Base-by-base conservation (phyloP, 2,888 invertebrate species). In the Zaprionus bogoriensis region DNA sequence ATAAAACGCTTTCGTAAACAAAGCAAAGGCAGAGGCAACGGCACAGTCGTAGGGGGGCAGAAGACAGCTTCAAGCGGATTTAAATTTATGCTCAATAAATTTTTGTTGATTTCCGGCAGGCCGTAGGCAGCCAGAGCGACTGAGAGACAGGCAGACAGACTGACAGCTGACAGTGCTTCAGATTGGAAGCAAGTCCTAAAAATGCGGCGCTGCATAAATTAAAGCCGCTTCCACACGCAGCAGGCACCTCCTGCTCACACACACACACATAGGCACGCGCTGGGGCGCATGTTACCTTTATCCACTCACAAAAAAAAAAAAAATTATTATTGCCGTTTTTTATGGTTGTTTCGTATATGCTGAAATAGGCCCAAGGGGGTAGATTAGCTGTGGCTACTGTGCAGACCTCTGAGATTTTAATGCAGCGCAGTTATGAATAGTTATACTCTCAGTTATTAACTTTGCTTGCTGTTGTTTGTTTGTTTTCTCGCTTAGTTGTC, bases 51-150 rank as follows among this genome's bases (percentile, higher is more conserved):
- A 55, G 60, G 70, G 48, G 65, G 32, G 62, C 64, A 39, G 55
- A 61, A 63, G 38, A 22, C 39, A 23, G 52, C 66, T 68, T 67
- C 68, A 65, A 67, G 66, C 67, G 72, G 87, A 86, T 86, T 83
- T 77, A 77, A 86, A 87, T 85, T 87, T 87, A 86, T 83, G 85
- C 87, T 73, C 85, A 85, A 85, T 85, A 85, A 87, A 87, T 83
- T 85, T 86, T 73, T 83, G 81, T 80, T 83, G 82, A 85, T 83
- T 85, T 85, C 81, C 82, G 67, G 38, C 69, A 63, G 39, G 47
- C 65, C n/a, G n/a, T n/a, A n/a, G n/a, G n/a, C n/a, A n/a, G n/a
- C n/a, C n/a, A n/a, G n/a, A n/a, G n/a, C n/a, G n/a, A n/a, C n/a
- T n/a, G n/a, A 10, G 23, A 5, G 12, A 25, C 5, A 25, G 12